phyloP scores from a whole-genome alignment of 2,113 vertebrate species.

The Cranoglanis bouderius region DNA sequence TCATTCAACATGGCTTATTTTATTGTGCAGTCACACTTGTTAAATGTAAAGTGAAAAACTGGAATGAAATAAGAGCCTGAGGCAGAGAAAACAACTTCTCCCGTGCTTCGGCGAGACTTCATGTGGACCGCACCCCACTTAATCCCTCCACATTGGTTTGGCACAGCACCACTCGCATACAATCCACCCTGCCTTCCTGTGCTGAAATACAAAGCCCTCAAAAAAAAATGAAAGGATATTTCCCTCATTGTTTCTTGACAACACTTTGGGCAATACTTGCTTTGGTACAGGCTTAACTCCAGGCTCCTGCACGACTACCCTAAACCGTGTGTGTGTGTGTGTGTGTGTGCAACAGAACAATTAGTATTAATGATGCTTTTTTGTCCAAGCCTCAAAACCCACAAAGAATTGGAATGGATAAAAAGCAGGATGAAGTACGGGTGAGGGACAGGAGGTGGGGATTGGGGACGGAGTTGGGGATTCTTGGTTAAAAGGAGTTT shows the following conservation, averaged over 20 bases:
- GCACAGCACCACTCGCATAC: slow-evolving; percentile 7
- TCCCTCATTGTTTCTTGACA: slow-evolving; percentile 39
- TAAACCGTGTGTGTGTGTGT: slow-evolving; percentile 12
- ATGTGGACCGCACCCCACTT: slow-evolving; percentile 17
- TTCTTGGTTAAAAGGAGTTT: neutral
- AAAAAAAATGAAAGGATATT: slow-evolving; percentile 22
- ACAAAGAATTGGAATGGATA: slow-evolving; percentile 30
- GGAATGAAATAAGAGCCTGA: slow-evolving; percentile 11
- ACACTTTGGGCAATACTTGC: slow-evolving; percentile 24
- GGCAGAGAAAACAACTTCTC: slow-evolving; percentile 31
- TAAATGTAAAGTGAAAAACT: neutral
- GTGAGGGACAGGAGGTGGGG: slow-evolving; percentile 8
- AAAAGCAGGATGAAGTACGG: neutral
- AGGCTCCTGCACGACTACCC: slow-evolving; percentile 13
- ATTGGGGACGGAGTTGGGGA: neutral
- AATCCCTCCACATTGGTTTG: slow-evolving; percentile 36
- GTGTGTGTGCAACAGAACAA: neutral
- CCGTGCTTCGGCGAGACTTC: neutral
- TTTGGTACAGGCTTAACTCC: slow-evolving; percentile 23
- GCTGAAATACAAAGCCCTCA: slow-evolving; percentile 29
- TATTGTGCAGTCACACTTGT: neutral
- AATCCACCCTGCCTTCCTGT: slow-evolving; percentile 41
- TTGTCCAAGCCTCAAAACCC: slow-evolving; percentile 32
- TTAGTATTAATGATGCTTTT: slow-evolving; percentile 39
- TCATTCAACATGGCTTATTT: neutral